Conservation (phyloP, 2,113 vertebrate species). For the Melanerpes aurifrons region DNA sequence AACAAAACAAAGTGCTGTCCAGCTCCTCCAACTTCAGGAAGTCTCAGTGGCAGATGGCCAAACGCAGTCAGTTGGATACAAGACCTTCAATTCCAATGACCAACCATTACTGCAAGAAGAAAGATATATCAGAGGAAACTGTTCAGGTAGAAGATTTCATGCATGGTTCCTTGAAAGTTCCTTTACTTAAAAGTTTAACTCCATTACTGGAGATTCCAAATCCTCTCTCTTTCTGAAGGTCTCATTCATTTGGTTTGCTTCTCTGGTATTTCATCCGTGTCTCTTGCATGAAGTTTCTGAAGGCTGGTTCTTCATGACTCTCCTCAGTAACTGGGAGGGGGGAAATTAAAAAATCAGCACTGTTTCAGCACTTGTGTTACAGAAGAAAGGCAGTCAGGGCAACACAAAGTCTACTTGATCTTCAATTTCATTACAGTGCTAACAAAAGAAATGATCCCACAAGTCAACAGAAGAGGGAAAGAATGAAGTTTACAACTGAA, state of each 20-base stretch:
- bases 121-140: neutral
- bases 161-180: neutral
- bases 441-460: neutral
- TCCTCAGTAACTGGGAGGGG: conserved; percentile 85
- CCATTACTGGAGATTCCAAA: neutral
- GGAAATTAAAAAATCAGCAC: neutral
- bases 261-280: conserved; percentile 80
- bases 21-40: neutral
- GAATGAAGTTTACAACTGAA: neutral
- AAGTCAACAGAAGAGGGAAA: neutral
- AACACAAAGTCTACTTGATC: neutral
- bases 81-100: neutral
- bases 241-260: conserved; percentile 61
- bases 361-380: neutral
- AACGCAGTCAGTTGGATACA: neutral
- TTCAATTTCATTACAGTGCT: neutral
- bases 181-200: neutral
- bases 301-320: conserved; percentile 86
- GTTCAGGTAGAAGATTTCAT: neutral
- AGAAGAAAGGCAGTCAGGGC: neutral
- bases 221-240: neutral
- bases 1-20: neutral
- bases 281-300: conserved; percentile 89
- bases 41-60: neutral
- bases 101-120: neutral